phyloP scores from a whole-genome alignment of 2,888 invertebrate genomes.

The Tipula lateralis region DNA sequence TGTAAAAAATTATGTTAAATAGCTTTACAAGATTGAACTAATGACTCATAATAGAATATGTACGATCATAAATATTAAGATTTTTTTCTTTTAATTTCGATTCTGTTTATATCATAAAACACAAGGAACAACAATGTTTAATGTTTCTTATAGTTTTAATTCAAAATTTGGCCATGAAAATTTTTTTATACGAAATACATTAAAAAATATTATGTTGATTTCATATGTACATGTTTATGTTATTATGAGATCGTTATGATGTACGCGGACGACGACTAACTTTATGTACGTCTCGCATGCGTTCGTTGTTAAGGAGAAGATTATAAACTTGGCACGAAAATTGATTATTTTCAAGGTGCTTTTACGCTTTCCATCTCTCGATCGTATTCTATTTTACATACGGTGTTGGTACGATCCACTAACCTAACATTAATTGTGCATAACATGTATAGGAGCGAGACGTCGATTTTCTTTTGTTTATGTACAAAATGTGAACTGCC shows the following conservation, averaged over 20 bases:
- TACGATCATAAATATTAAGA: slow-evolving; percentile 9
- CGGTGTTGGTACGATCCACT: not conserved
- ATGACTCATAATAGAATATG: slow-evolving; percentile 11
- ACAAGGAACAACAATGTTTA: slow-evolving; percentile 15
- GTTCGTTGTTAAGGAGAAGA: not conserved
- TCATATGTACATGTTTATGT: not conserved
- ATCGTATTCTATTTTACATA: not conserved
- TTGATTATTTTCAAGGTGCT: not conserved
- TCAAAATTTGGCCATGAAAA: slow-evolving; percentile 24
- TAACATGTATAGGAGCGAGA: not conserved
- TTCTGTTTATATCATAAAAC: slow-evolving; percentile 6
- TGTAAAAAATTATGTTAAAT: not conserved
- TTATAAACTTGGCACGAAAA: not conserved
- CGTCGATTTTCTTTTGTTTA: slow-evolving; percentile 13
- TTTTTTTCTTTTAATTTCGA: not conserved
- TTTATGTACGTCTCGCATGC: not conserved
- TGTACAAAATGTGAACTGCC: not conserved
- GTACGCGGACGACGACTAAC: not conserved
- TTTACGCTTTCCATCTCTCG: not conserved
- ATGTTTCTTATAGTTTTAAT: not conserved
- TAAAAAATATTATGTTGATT: not conserved
- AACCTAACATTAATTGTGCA: not conserved
- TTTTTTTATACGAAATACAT: not conserved
- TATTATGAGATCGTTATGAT: slow-evolving; percentile 9
- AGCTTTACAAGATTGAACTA: slow-evolving; percentile 19